phyloP scores from a whole-genome alignment of 2,797 vertebrate species.

The Scomberomorus guttatus region DNA sequence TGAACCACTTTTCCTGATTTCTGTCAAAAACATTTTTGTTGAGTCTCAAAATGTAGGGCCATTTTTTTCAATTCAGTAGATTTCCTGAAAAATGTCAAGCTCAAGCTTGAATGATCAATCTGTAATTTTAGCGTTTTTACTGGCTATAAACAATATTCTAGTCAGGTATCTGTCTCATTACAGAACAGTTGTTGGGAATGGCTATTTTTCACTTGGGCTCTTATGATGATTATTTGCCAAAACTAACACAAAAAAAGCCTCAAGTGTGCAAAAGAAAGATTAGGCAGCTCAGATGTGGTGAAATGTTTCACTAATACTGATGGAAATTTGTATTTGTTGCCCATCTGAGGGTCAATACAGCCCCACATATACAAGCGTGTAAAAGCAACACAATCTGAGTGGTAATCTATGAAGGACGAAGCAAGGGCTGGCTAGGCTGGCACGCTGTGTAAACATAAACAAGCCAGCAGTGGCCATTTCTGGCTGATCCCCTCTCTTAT shows the following conservation, averaged over 20 bases:
- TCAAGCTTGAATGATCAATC: not conserved
- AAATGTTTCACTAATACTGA: slow-evolving; percentile 8
- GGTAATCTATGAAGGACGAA: slow-evolving; percentile 32
- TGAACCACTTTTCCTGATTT: not conserved
- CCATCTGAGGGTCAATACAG: slow-evolving; percentile 31
- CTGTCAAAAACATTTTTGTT: no score
- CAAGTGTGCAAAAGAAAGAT: not conserved
- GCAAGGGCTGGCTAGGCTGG: not conserved
- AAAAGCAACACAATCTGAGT: slow-evolving; percentile 35
- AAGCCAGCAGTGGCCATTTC: slow-evolving; percentile 50
- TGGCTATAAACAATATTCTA: not conserved
- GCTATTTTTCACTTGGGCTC: slow-evolving; percentile 6
- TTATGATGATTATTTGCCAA: slow-evolving; percentile 44
- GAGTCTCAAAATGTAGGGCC: not conserved
- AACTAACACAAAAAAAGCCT: slow-evolving; percentile 16
- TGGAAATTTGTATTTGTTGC: not conserved
- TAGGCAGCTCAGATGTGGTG: slow-evolving; percentile 4
- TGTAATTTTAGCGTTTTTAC: not conserved
- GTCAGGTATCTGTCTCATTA: not conserved
- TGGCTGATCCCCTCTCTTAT: slow-evolving; percentile 55
- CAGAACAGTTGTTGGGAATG: not conserved
- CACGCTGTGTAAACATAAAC: slow-evolving; percentile 56
- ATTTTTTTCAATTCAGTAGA: slow-evolving; percentile 14
- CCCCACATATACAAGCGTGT: slow-evolving; percentile 12
- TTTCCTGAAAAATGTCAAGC: slow-evolving; percentile 16